Base-by-base conservation (phyloP, 2,113 vertebrate species). In the Oncorhynchus nerka region DNA sequence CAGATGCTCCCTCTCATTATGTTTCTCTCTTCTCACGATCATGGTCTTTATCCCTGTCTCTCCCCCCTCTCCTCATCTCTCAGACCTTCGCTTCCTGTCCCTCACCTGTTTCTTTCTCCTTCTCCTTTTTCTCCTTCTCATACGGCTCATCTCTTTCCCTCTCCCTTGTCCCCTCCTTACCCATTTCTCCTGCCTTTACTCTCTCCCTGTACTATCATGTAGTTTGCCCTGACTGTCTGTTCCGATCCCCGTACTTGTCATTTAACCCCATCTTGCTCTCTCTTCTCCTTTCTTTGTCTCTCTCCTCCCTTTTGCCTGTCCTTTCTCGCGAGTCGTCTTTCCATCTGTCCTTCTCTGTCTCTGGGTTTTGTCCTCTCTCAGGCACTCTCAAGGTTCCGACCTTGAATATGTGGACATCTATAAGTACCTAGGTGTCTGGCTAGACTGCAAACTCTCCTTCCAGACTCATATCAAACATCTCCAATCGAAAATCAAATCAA, bases 201-300 rank as follows among this genome's bases (percentile, higher is more conserved):
- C 13, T 61, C n/a, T 20, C 51, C 75, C 76, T 59, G 34, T 9
- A 22, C 62, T 86, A 76, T 88, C 86, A 16, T 79, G 81, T 87
- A 87, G 65, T 74, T 81, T 64, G 30, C 76, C 79, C 84, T 74
- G 86, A 81, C 68, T 82, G 76, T 75, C 64, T 80, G 4, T 77
- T 80, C 78, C 87, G 91, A 2, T 92, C 91, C 13, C 74, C 75
- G 28, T 89, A 86, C 71, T 88, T 89, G 32, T 92, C 90, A 81
- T 70, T 19, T 91, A 57, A 73, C 83, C 75, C 69, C 80, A 20
- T 90, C 89, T 83, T 86, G 83, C 68, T 92, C 92, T 5, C 72
- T 75, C 28, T 28, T 0, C 51, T 62, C 73, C 82, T 88, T 71
- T 49, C 57, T 19, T 75, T 55, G 7, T 75, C 85, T 71, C 78